Conservation (phyloP, 2,113 vertebrate genomes). For the Taxidea taxus region DNA sequence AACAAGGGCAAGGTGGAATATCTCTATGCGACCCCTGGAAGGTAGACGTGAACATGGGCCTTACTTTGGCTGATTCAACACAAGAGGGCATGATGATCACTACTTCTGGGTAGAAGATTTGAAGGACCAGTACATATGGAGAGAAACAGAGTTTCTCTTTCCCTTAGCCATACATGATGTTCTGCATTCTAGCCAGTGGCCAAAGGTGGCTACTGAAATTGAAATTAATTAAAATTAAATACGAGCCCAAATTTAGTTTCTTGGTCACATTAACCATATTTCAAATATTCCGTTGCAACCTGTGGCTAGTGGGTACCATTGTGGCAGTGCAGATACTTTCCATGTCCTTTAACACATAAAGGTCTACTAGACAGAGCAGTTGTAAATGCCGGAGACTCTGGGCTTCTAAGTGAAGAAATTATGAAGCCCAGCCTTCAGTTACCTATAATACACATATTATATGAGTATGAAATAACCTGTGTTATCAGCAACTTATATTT, state of each 20-base stretch:
- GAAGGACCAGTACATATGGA: background rate
- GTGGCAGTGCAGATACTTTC: background rate
- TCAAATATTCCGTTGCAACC: background rate
- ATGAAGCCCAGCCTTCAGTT: background rate
- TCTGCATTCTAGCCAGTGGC: background rate
- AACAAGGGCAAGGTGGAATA: background rate
- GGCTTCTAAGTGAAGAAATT: background rate
- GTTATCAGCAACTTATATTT: background rate
- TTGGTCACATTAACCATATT: background rate
- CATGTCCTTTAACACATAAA: background rate
- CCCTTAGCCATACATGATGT: background rate
- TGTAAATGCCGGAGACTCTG: background rate
- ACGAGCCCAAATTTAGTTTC: background rate
- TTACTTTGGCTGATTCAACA: background rate
- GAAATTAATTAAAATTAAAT: background rate
- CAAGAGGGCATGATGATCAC: background rate
- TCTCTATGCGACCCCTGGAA: background rate
- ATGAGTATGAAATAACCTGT: background rate
- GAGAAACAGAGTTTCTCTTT: background rate
- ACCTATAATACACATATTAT: background rate
- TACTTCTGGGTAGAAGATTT: background rate
- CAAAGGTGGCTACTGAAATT: background rate
- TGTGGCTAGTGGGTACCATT: background rate
- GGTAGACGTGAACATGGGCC: background rate
- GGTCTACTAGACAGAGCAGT: background rate